phyloP scores from a whole-genome alignment of 2,113 vertebrate genomes.

The Gasterosteus nipponicus region DNA sequence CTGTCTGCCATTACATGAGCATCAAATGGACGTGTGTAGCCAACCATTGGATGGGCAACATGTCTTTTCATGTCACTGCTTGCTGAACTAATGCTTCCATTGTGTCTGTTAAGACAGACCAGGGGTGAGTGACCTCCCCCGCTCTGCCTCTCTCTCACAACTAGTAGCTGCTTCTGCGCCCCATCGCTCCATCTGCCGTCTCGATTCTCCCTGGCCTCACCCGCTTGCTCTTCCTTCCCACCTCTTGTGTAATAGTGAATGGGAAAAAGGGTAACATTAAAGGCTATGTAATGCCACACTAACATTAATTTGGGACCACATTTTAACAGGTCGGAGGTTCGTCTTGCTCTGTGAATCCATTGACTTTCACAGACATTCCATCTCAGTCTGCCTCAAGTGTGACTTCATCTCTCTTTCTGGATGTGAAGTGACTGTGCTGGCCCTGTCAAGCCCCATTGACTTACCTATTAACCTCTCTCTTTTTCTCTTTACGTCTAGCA shows the following conservation, averaged over 20 bases:
- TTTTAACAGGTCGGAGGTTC: not conserved
- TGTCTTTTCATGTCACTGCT: slow-evolving; percentile 6
- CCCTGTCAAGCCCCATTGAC: slow-evolving; percentile 12
- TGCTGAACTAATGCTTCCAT: slow-evolving; percentile 38
- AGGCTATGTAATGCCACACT: not conserved
- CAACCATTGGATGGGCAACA: not conserved
- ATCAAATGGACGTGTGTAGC: slow-evolving; percentile 9
- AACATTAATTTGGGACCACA: not conserved
- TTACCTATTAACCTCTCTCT: slow-evolving; percentile 13
- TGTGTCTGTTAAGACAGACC: not conserved
- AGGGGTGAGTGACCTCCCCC: not conserved
- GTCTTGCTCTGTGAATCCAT: slow-evolving; percentile 5
- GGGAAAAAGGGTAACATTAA: not conserved
- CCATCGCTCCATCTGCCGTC: slow-evolving; percentile 8
- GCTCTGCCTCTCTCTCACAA: not conserved
- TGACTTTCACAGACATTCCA: slow-evolving; percentile 4
- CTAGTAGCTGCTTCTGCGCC: not conserved
- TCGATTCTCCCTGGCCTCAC: not conserved
- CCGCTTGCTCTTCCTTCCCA: not conserved
- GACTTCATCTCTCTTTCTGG: not conserved
- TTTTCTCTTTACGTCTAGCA: slow-evolving; percentile 3
- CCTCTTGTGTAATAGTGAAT: not conserved
- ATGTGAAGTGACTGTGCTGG: slow-evolving; percentile 9
- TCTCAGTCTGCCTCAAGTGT: slow-evolving; percentile 23
- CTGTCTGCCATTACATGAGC: not conserved